Evolutionary conservation across 2,888 invertebrate genomes (phyloP), one percentile per base, ranked within the genome.

Genomic region (Yponomeuta malinellus): DNA sequence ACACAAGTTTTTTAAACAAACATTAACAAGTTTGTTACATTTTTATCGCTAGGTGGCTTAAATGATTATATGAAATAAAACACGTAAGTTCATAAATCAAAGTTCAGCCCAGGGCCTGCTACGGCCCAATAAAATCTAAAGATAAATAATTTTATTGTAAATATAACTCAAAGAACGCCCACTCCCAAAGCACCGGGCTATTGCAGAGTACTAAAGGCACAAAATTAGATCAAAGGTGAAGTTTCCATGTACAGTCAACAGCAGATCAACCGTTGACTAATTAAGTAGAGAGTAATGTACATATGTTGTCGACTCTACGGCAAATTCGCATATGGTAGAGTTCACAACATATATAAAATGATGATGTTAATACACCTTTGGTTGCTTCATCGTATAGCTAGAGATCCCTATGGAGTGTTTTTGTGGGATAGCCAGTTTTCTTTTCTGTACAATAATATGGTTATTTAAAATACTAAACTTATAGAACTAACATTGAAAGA

Each of bases 201-300:
- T 31, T 31, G 29, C n/a, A 65, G 8, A 23, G 65, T 23, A 23
- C 23, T 23, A 31, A 33, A 65, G 31, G 31, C 9, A 65, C 12
- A 12, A 33, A 65, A 65, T 33, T 31, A 65, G 23, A 65, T 65
- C 64, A 71, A 72, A 74, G 70, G 33, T 70, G 66, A 71, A 71
- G 71, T 71, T 69, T 72, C 63, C 52, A 59, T 15, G 15, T 15
- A 15, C 15, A 15, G 15, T 59, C 52, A 59, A 59, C 52, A 15
- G 43, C 9, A 8, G 43, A 43, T 43, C 9, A 43, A 43, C 37
- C 52, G 52, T 59, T 52, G 2, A 52, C 52, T 8, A 23, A 23
- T 23, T 23, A 23, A 23, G 23, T 23, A 23, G 23, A 23, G 23
- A 23, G 23, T 0, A 23, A 23, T 23, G 23, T 23, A 23, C 1